Evolutionary conservation across 2,888 invertebrate genomes (phyloP), one percentile per base, ranked within the genome.

Genomic region (Dermolepida albohirtum): DNA sequence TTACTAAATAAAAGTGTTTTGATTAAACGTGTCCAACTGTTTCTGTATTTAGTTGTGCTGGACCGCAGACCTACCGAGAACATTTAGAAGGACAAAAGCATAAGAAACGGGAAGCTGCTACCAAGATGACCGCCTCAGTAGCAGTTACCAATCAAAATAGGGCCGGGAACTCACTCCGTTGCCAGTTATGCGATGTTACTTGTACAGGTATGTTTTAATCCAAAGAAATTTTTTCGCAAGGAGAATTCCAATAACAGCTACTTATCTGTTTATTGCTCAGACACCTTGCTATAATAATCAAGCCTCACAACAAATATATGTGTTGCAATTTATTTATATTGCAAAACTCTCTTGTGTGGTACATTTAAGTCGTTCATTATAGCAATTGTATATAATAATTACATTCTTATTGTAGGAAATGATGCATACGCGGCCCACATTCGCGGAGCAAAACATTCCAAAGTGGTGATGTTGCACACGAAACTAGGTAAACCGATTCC

Each of bases 391-490:
- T 41, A 44, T 34, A 16, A n/a, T 55, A 10, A 54, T 16, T 16
- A n/a, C 5, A 55, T 17, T n/a, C 66, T 68, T 49, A 44, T 67
- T 70, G 5, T 96, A 34, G 98, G 98, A 66, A 94, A 95, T 66
- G 99, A 99, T 86, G 98, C 98, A 0, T 99, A 98, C 85, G 96
- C 97, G 44, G 97, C 97, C 51, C 98, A 99, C 85, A 95, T 99
- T 75, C 89, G 97, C 69, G 99, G 99, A 70, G 93, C 96, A 74
- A 98, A 98, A 84, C 99, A 99, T 87, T 96, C 97, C 84, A 98
- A 98, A 87, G 96, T 97, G 66, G 93, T 98, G 55, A 95, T 97
- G 82, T 87, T 98, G 74, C 98, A 98, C 85, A 97, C 96, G 64
- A 96, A 96, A 85, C 88, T 98, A 43, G 98, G 98, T 70, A 98